Evolutionary conservation across 1,140 invertebrate genomes (phyloP), one percentile per base, ranked within the genome.

Genomic region (Liolophura sinensis): DNA sequence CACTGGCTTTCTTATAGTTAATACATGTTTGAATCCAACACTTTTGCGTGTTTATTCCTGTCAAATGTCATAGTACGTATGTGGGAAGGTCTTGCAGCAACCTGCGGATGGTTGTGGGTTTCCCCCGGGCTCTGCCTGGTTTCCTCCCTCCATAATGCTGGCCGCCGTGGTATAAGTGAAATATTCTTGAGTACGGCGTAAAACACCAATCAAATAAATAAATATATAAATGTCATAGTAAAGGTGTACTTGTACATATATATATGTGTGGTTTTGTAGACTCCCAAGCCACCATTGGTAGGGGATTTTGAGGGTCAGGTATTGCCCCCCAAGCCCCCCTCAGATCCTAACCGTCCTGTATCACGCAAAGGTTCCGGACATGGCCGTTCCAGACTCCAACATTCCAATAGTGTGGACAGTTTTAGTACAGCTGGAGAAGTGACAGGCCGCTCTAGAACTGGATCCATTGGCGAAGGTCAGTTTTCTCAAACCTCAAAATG

Each of bases 261-360:
- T 57, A n/a, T n/a, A n/a, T 24, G 47, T 65, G 16, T 57, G 20
- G 5, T 20, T 22, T 56, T 68, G 25, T 66, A 80, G 80, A 73
- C 73, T 27, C 77, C 77, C 12, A 73, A 73, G 31, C 64, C 75
- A 15, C 70, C 73, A 20, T 64, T 62, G 31, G 76, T 73, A 31
- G 58, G 69, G 14, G 80, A 82, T 52, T 58, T 73, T 49, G 76
- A 77, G 56, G 68, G 64, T 40, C 62, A 74, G 7, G 64, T 76
- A 24, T 64, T 78, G 18, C 74, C 75, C 0, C 74, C 77, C 15
- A 75, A 76, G 60, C 80, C 80, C 49, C 73, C 80, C 5, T 59
- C 70, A n/a, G 79, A 81, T 52, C 66, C 73, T 27, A 76, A 68
- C 57, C 73, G 74, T 62, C 69, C 72, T 20, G 54, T 54, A 6